Conservation (phyloP, 2,797 vertebrate species). For the Rhinatrema bivittatum region DNA sequence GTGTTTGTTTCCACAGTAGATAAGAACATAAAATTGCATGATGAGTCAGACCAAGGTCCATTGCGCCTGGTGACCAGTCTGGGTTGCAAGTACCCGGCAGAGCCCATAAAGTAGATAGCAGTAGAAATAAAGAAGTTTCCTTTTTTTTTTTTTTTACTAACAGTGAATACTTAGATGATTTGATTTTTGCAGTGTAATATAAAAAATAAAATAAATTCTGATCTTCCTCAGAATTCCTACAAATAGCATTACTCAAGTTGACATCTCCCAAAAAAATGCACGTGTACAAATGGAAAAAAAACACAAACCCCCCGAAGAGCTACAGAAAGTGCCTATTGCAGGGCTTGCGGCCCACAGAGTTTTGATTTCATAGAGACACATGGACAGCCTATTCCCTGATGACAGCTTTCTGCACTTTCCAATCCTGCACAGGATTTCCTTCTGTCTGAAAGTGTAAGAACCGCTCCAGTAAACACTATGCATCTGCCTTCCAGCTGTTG, state of each 20-base stretch:
- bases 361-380: conserved; percentile 49
- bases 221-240: conserved; percentile 8
- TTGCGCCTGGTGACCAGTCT: too few species aligned
- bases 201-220: conserved; percentile 49
- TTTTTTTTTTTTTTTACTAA: conserved; percentile 15
- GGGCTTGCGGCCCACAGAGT: conserved; percentile 34
- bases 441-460: conserved; percentile 59
- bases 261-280: conserved; percentile 16
- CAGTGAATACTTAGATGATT: conserved; percentile 1
- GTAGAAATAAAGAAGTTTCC: conserved; percentile 9
- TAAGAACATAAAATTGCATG: too few species aligned
- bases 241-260: conserved; percentile 23
- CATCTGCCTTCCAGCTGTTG: conserved; percentile 64
- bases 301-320: background rate
- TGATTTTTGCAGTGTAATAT: conserved; percentile 40
- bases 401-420: conserved; percentile 42
- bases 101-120: too few species aligned
- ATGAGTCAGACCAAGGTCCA: too few species aligned
- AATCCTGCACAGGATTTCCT: conserved; percentile 63
- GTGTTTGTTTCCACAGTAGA: too few species aligned
- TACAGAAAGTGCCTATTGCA: conserved; percentile 25
- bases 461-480: conserved; percentile 51
- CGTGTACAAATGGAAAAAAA: background rate
- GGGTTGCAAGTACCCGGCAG: too few species aligned
- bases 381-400: conserved; percentile 47